A percentile compares a stretch with the other conserved stretches of the same genome.
Evolutionary conservation across 1,140 invertebrate genomes (phyloP).

Genomic region (Bradysia coprophila): DNA sequence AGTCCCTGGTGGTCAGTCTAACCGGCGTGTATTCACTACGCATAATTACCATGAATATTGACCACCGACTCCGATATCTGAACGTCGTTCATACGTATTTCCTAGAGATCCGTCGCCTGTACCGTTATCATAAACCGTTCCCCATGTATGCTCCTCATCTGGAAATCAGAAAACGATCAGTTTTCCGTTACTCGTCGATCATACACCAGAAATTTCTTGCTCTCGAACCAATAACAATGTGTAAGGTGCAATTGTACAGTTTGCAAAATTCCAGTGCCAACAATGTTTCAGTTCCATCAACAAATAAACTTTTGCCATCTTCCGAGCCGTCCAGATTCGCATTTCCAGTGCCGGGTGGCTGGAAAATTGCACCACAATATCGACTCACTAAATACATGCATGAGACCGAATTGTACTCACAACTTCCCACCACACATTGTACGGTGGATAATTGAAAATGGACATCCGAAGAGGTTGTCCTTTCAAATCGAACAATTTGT

Average conservation of each 20-base stretch:
- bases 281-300: constrained; percentile 24
- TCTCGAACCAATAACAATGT: neutral
- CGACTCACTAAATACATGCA: no score
- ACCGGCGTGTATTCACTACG: no score
- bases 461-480: constrained; percentile 9
- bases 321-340: neutral
- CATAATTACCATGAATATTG: constrained; percentile 35
- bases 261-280: constrained; percentile 14
- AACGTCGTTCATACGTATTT: constrained; percentile 31
- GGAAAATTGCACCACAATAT: no score
- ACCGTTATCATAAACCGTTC: constrained; percentile 33
- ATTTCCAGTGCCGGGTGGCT: neutral
- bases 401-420: no score
- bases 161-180: constrained; percentile 3
- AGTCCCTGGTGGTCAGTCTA: no score
- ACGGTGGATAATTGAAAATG: constrained; percentile 12
- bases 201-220: no score
- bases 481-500: constrained; percentile 10
- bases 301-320: neutral
- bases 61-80: constrained; percentile 32
- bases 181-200: no score
- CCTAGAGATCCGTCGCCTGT: constrained; percentile 35
- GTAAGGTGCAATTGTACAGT: neutral
- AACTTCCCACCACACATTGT: constrained; percentile 9
- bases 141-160: constrained; percentile 35